Conservation (phyloP, 1,140 invertebrate genomes). For the Tetraneura akinire region DNA sequence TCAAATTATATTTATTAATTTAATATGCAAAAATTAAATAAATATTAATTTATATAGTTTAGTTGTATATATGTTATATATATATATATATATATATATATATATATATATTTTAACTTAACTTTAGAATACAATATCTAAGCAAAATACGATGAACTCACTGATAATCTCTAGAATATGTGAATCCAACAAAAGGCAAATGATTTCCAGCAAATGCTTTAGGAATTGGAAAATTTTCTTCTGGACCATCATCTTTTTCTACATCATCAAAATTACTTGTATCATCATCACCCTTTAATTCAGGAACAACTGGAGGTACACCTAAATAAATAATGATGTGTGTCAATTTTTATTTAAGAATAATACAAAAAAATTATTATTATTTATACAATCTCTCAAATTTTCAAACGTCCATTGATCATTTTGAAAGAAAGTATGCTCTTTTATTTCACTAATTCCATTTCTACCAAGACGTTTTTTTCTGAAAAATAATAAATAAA, state of each 20-base stretch:
- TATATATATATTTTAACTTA: no score
- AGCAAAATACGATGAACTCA: conserved; percentile 52
- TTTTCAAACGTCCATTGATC: conserved; percentile 98
- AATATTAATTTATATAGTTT: no score
- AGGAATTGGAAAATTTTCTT: conserved; percentile 91
- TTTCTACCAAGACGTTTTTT: conserved; percentile 87
- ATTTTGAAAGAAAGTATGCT: conserved; percentile 93
- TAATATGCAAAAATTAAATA: no score
- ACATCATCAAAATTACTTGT: conserved; percentile 98
- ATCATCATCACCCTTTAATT: conserved; percentile 93
- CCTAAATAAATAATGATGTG: conserved; percentile 59
- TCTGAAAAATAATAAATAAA: conserved; percentile 59
- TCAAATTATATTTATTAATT: no score
- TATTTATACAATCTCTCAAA: conserved; percentile 76
- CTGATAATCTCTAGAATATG: conserved; percentile 91
- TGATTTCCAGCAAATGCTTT: conserved; percentile 99
- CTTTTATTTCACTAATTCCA: conserved; percentile 93
- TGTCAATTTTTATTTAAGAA: neutral
- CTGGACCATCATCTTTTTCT: conserved; percentile 84
- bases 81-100: no score
- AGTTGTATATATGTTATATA: no score
- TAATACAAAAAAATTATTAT: neutral
- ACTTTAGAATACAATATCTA: neutral
- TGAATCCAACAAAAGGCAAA: conserved; percentile 98
- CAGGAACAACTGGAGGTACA: conserved; percentile 94